These are phyloP conservation scores for Carlito syrichta DNA, from an alignment of 2,113 vertebrate genomes.

Conservation along the genomic window DNA sequence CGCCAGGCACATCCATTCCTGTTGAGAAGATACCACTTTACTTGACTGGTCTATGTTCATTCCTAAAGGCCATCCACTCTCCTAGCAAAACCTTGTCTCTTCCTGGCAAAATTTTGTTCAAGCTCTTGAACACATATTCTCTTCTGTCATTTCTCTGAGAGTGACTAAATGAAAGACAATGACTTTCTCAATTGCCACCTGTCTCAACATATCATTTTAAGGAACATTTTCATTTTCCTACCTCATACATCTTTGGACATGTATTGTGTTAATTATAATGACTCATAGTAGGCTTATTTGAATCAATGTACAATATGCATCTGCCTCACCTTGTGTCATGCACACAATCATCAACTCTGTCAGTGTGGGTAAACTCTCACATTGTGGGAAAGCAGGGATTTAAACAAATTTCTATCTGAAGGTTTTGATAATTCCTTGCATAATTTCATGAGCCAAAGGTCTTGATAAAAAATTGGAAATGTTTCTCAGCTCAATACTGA, in stretches of 20 bases:
- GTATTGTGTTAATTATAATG: not conserved
- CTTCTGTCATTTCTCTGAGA: not conserved
- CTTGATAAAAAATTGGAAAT: not conserved
- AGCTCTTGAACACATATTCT: accelerated
- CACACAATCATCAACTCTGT: not conserved
- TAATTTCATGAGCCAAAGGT: not conserved
- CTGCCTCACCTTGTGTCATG: not conserved
- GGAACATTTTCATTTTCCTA: not conserved
- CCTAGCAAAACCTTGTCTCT: not conserved
- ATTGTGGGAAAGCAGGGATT: not conserved
- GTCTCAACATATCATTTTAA: not conserved
- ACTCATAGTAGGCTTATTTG: not conserved
- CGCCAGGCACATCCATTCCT: accelerated
- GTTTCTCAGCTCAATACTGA: not conserved
- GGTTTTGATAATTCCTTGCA: not conserved
- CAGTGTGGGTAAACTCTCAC: not conserved
- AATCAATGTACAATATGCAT: not conserved
- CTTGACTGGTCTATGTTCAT: not conserved
- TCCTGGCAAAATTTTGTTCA: not conserved
- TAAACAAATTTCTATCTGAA: not conserved
- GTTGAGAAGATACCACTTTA: not conserved
- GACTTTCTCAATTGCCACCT: not conserved
- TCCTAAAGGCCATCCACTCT: not conserved
- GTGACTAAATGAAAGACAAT: not conserved
- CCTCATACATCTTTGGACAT: not conserved